A percentile compares a stretch with the other conserved stretches of the same genome.
phyloP scores from a whole-genome alignment of 2,888 invertebrate genomes.

The Sabatieria punctata region DNA sequence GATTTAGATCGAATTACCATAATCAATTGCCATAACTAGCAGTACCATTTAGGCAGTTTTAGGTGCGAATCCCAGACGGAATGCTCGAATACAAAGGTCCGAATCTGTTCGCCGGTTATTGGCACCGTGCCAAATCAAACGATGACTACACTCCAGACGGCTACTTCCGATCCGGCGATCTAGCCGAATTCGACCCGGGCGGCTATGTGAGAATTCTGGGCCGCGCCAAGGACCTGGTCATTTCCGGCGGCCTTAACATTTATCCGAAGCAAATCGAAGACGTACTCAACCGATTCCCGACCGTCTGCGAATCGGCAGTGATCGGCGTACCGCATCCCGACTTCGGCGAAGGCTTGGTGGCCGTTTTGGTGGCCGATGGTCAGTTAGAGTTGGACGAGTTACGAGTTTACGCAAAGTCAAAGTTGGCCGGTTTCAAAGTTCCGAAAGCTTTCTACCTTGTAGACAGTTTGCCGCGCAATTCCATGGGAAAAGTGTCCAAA shows the following conservation, averaged over 20 bases:
- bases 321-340: conserved; percentile 56
- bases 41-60: too few relatives aligned
- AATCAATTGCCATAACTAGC: too few relatives aligned
- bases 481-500: conserved; percentile 62
- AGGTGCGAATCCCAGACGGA: conserved; percentile 19
- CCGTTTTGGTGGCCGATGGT: conserved; percentile 28
- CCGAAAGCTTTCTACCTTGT: conserved; percentile 43
- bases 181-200: conserved; percentile 23
- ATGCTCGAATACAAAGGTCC: conserved; percentile 40
- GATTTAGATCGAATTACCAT: too few relatives aligned
- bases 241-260: conserved; percentile 27
- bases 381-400: not conserved
- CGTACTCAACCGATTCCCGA: conserved; percentile 41
- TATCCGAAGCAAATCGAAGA: conserved; percentile 19
- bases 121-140: too few relatives aligned
- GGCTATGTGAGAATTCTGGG: conserved; percentile 22
- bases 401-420: conserved; percentile 42
- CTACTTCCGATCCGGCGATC: conserved; percentile 66
- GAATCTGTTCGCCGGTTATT: conserved; percentile 54
- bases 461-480: conserved; percentile 53
- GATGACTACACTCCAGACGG: conserved; percentile 57
- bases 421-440: conserved; percentile 51
- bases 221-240: conserved; percentile 26
- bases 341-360: conserved; percentile 60
- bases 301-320: conserved; percentile 57